Percentiles rank a stretch among this genome's conserved stretches.
Conservation (phyloP, 2,888 invertebrate genomes). For the Drosophila ezoana region DNA sequence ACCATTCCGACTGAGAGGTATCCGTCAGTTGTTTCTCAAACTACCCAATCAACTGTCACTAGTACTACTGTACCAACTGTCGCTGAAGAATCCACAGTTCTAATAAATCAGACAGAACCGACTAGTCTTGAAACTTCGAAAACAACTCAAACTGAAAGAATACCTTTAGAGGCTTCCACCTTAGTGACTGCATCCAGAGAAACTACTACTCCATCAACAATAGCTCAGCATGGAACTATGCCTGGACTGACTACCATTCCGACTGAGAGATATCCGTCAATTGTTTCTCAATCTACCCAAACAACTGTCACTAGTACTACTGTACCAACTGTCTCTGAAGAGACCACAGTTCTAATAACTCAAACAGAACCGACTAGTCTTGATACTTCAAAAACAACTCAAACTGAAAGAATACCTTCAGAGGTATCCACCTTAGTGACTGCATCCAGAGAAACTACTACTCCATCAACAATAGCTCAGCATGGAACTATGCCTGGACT, state of each 20-base stretch:
- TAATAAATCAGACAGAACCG: background rate
- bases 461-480: too few species aligned
- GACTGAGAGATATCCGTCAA: too few species aligned
- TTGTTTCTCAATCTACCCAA: background rate
- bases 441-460: too few species aligned
- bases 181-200: background rate
- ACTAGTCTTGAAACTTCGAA: background rate
- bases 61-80: too few species aligned
- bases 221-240: background rate
- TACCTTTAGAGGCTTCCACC: background rate
- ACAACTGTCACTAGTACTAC: too few species aligned
- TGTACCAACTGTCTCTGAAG: background rate
- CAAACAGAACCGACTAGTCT: background rate
- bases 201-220: background rate
- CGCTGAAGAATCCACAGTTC: background rate
- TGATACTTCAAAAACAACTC: background rate
- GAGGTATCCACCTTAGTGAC: background rate
- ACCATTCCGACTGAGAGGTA: background rate
- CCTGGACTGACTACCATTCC: background rate
- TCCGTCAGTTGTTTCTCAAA: background rate
- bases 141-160: background rate
- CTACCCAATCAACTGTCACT: background rate
- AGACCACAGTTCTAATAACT: too few species aligned
- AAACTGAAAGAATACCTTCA: background rate
- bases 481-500: too few species aligned